Conservation (phyloP, 2,797 vertebrate genomes). For the Enteromius argenteus region DNA sequence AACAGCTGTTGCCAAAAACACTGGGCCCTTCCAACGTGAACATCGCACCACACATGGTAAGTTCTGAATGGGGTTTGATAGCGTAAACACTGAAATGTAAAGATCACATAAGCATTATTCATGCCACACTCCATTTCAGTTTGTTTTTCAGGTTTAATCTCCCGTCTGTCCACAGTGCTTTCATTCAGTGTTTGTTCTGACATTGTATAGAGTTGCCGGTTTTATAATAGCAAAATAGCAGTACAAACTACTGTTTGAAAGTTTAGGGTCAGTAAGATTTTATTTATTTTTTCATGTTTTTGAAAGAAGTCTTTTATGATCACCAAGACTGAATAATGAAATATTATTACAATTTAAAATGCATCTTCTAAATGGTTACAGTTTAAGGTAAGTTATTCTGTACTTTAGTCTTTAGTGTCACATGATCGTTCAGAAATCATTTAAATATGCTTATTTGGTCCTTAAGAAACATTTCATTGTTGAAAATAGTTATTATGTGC, state of each 20-base stretch:
- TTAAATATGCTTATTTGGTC: not conserved
- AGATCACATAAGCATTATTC: not conserved
- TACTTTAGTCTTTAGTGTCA: not conserved
- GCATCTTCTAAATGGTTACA: not conserved
- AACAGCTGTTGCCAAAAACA: constrained; percentile 99
- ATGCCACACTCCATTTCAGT: not conserved
- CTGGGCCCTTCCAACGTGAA: constrained; percentile 98
- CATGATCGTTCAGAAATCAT: not conserved
- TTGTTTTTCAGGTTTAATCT: not conserved
- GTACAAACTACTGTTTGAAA: not conserved
- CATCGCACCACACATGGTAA: constrained; percentile 97
- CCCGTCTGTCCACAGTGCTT: not conserved
- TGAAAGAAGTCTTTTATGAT: not conserved
- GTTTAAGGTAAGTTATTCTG: not conserved
- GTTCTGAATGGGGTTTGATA: constrained; percentile 57
- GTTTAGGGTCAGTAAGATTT: not conserved
- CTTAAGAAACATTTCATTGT: not conserved
- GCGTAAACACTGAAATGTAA: not conserved
- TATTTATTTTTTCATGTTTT: not conserved
- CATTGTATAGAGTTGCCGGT: not conserved
- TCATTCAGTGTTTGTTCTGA: not conserved
- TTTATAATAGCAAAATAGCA: not conserved
- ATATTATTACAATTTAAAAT: not conserved
- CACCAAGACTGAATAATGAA: not conserved
- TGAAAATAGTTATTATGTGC: not conserved